A percentile compares a stretch with the other conserved stretches of the same genome.
phyloP scores from a whole-genome alignment of 2,797 vertebrate species.

The Lepilemur septentrionalis region DNA sequence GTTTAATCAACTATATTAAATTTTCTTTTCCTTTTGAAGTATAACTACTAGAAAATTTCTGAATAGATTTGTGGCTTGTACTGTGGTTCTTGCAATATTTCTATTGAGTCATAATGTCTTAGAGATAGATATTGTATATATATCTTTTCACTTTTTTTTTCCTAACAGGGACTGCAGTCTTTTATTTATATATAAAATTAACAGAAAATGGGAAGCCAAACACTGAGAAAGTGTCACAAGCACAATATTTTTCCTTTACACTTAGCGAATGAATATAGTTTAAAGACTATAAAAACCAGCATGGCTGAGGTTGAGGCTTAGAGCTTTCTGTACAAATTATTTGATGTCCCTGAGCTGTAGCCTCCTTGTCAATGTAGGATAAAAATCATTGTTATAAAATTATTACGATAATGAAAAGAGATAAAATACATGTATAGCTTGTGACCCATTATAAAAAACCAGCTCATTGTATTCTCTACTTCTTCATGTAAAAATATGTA shows the following conservation, averaged over 20 bases:
- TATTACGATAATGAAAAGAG: not conserved
- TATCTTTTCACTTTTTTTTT: too few relatives aligned
- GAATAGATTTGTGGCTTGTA: not conserved
- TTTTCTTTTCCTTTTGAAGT: not conserved
- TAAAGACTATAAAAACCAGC: not conserved
- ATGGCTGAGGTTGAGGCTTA: not conserved
- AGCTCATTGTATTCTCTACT: not conserved
- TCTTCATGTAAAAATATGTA: slow-evolving; percentile 54
- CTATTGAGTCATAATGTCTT: not conserved
- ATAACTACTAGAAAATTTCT: not conserved
- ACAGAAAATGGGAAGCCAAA: not conserved
- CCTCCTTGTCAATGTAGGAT: not conserved
- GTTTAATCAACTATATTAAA: slow-evolving; percentile 23
- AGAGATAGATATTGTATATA: not conserved
- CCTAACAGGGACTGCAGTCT: not conserved
- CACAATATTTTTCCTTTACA: not conserved
- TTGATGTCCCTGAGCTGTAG: not conserved
- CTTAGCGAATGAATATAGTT: not conserved
- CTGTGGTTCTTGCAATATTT: not conserved
- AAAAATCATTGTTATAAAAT: slow-evolving; percentile 33
- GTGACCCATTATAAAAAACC: not conserved
- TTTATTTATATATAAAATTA: slow-evolving; percentile 22
- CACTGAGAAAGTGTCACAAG: not conserved
- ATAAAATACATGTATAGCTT: not conserved
- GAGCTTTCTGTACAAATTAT: not conserved